Evolutionary conservation across 2,888 invertebrate genomes (phyloP).

Genomic region (Lobophora halterata): DNA sequence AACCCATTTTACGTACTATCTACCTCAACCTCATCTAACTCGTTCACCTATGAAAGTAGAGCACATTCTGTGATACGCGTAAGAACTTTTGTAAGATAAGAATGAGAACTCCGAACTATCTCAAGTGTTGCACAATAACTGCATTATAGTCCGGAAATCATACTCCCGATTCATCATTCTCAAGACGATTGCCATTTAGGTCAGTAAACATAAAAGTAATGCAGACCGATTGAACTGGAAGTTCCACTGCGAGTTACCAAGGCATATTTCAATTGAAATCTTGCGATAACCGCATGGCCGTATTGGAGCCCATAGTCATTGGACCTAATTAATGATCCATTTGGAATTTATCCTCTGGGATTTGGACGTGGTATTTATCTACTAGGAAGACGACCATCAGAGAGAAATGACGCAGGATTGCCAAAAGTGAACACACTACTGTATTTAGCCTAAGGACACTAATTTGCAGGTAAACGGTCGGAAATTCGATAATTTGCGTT

Average conservation of each 20-base stretch:
- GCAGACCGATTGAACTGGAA: constrained; percentile 4
- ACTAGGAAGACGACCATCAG: too few species aligned
- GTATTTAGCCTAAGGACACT: constrained; percentile 4
- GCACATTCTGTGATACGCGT: too few species aligned
- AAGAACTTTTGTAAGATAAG: too few species aligned
- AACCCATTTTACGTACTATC: too few species aligned
- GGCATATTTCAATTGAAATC: constrained; percentile 18
- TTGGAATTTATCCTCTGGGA: constrained; percentile 13
- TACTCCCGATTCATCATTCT: constrained; percentile 6
- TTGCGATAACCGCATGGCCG: constrained; percentile 20
- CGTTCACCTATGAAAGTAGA: too few species aligned
- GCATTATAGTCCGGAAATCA: constrained; percentile 11
- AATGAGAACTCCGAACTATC: too few species aligned
- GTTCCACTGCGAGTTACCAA: constrained; percentile 8
- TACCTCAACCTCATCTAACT: too few species aligned
- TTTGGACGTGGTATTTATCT: constrained; percentile 6
- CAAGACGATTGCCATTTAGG: constrained; percentile 8
- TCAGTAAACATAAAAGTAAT: constrained; percentile 7
- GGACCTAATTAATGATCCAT: constrained; percentile 24
- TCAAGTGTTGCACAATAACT: constrained; percentile 4
- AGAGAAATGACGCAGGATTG: too few species aligned
- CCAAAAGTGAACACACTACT: too few species aligned
- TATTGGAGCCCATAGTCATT: constrained; percentile 19
- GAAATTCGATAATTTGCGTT: constrained; percentile 46
- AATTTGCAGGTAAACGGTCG: constrained; percentile 33